phyloP scores from a whole-genome alignment of 1,140 invertebrate species.

The Drosophila subobscura region DNA sequence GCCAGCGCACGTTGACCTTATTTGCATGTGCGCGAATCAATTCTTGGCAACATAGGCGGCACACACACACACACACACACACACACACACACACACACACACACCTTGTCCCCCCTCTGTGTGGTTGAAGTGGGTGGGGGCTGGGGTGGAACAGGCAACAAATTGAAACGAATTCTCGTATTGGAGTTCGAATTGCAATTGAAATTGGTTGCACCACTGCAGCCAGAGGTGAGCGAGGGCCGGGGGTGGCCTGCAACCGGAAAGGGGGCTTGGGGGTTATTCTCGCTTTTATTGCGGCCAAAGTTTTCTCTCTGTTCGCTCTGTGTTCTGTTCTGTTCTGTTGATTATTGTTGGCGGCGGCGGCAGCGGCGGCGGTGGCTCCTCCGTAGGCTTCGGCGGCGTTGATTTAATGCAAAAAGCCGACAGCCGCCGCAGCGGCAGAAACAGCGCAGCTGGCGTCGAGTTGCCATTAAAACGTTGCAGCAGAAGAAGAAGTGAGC shows the following conservation, averaged over 20 bases:
- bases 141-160: conserved; percentile 61
- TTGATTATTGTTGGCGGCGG: conserved; percentile 75
- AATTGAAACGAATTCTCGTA: conserved; percentile 78
- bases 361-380: conserved; percentile 39
- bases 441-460: conserved; percentile 23
- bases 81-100: neutral
- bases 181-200: conserved; percentile 80
- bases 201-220: conserved; percentile 68
- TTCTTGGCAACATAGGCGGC: conserved; percentile 47
- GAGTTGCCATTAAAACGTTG: conserved; percentile 60
- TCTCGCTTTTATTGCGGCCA: conserved; percentile 55
- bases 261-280: neutral
- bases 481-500: conserved; percentile 21
- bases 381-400: conserved; percentile 17
- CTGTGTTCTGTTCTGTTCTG: conserved; percentile 45
- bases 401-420: conserved; percentile 80
- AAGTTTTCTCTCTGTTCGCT: conserved; percentile 34
- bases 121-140: conserved; percentile 35
- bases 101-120: neutral
- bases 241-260: neutral
- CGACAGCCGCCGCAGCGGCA: conserved; percentile 37
- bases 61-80: too few relatives aligned
- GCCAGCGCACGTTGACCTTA: conserved; percentile 78
- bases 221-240: neutral
- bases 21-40: conserved; percentile 77